Evolutionary conservation across 1,140 invertebrate genomes (phyloP), one percentile per base, ranked within the genome.

Genomic region (Artemia franciscana): DNA sequence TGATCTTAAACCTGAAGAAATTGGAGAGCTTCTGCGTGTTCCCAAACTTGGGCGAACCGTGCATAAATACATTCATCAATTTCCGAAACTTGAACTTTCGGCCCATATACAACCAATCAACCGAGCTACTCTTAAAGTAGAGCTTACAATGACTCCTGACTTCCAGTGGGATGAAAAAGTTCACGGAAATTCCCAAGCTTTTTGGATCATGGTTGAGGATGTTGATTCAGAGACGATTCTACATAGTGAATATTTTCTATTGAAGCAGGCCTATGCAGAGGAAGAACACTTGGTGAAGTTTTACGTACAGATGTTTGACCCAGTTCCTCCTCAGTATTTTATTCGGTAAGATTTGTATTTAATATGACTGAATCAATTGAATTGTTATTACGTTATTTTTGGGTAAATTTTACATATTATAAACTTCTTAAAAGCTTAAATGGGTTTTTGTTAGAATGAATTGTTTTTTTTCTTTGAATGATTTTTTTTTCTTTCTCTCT

Each of bases 121-220:
- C 0, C 76, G 94, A 62, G 91, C 91, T 5, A 96, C 92, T 0
- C 72, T 98, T 0, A 77, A 89, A 62, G 91, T 99, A 2, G 94
- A 98, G 73, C 75, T 99, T 1, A 97, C 92, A 0, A 92, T 99
- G n/a, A 95, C 91, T 0, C 93, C 96, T 0, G 94, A 99, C 74
- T 99, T 98, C 73, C 88, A 96, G 69, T 99, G 96, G 95, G 94
- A 98, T 68, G 92, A 97, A 64, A 95, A 96, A 72, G 76, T 94
- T 25, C 93, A 98, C 72, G 92, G 92, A 0, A 82, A 84, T 59
- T 94, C 91, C 0, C 91, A 98, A 76, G 92, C 88, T 0, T 99
- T 99, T 75, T 99, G 95, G 95, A 95, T 99, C 67, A 75, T 98
- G 7, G 92, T 99, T 0, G 94, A 98, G 73, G 95, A 98, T 73